Percentiles rank a stretch among this genome's conserved stretches.
Evolutionary conservation across 2,888 invertebrate genomes (phyloP).

Genomic region (Melieria picta): DNA sequence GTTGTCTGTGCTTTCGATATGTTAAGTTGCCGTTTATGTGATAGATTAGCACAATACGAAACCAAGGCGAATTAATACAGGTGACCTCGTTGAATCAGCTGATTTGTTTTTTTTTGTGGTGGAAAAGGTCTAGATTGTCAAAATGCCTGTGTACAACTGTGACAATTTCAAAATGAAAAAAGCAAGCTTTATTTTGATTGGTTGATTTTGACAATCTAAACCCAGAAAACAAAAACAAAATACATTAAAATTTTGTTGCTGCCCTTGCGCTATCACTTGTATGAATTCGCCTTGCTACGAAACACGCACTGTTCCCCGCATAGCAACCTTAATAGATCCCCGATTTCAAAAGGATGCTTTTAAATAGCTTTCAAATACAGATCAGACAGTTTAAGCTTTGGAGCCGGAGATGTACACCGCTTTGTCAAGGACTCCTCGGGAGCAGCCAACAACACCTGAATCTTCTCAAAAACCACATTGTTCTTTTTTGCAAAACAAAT

Average conservation of each 20-base stretch:
- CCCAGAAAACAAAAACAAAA: no score
- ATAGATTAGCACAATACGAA: conserved; percentile 23
- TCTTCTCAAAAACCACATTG: conserved; percentile 15
- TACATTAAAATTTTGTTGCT: no score
- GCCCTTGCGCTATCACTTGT: no score
- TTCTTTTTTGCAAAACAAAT: conserved; percentile 27
- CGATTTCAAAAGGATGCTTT: conserved; percentile 13
- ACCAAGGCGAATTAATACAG: not conserved
- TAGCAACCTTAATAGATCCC: conserved; percentile 19
- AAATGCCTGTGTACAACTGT: no score
- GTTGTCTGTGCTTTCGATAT: conserved; percentile 6
- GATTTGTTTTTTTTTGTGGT: no score
- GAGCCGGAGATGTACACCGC: conserved; percentile 21
- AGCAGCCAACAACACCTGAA: conserved; percentile 14
- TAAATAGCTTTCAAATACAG: conserved; percentile 13
- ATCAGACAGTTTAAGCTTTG: conserved; percentile 20
- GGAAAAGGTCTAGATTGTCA: no score
- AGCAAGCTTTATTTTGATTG: no score
- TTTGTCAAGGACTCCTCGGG: conserved; percentile 12
- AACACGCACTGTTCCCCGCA: conserved; percentile 13
- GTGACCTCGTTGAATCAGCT: no score
- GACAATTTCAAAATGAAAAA: no score
- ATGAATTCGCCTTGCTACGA: not conserved
- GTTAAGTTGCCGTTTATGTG: conserved; percentile 12
- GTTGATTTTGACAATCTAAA: no score